phyloP scores from a whole-genome alignment of 1,140 invertebrate species.

The Cyclina sinensis region DNA sequence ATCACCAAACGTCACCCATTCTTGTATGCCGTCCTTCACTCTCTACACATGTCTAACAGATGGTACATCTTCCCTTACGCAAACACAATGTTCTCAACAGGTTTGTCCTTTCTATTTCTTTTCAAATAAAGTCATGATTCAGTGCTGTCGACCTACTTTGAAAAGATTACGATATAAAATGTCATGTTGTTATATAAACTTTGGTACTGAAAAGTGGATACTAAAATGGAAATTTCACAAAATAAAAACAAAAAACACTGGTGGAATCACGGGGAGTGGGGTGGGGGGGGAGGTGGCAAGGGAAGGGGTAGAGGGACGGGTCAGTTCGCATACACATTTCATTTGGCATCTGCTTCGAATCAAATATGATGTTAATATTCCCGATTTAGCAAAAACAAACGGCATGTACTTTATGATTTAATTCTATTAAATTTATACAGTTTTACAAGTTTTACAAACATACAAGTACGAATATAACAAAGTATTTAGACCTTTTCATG shows the following conservation, averaged over 20 bases:
- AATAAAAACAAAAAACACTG: neutral
- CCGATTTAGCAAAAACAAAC: too few species aligned
- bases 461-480: too few species aligned
- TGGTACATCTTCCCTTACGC: constrained; percentile 37
- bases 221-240: too few species aligned
- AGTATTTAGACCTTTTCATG: too few species aligned
- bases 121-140: neutral
- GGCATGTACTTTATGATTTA: neutral
- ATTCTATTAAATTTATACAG: neutral
- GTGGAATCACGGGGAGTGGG: neutral
- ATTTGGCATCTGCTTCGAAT: too few species aligned
- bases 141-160: neutral
- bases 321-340: too few species aligned
- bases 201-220: too few species aligned
- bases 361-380: too few species aligned
- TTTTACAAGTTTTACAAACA: too few species aligned
- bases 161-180: too few species aligned
- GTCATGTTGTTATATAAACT: too few species aligned
- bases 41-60: constrained; percentile 5
- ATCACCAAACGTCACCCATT: constrained; percentile 13
- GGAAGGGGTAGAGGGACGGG: neutral
- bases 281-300: neutral
- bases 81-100: constrained; percentile 40
- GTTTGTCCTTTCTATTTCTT: too few species aligned
- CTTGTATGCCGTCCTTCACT: neutral